phyloP scores from a whole-genome alignment of 2,888 invertebrate genomes.

The Eupelmus urozonus region DNA sequence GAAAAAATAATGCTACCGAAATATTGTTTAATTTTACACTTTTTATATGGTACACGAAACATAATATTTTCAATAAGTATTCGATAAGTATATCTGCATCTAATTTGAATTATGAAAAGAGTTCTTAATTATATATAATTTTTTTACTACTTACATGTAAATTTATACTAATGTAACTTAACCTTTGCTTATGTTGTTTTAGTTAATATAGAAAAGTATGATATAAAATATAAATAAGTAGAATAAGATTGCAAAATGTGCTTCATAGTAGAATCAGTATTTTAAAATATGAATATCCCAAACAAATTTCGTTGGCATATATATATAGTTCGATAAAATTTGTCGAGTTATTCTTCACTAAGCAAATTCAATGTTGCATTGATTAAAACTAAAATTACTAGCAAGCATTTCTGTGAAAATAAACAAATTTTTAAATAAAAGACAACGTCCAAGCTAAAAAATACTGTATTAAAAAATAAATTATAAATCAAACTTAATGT shows the following conservation, averaged over 20 bases:
- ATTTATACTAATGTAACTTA: not conserved
- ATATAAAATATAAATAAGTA: not conserved
- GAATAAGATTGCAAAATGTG: not conserved
- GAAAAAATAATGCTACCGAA: not conserved
- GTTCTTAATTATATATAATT: conserved; percentile 18
- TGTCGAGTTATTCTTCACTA: not conserved
- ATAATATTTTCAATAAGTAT: conserved; percentile 18
- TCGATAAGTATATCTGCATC: conserved; percentile 19
- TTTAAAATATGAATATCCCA: not conserved
- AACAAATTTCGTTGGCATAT: conserved; percentile 1
- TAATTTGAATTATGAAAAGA: conserved; percentile 23
- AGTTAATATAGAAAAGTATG: conserved; percentile 3
- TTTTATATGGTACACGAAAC: conserved; percentile 42
- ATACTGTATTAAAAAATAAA: no score
- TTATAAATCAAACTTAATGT: conserved; percentile 39
- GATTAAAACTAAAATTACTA: conserved; percentile 2
- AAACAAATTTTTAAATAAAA: no score
- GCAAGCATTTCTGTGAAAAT: no score
- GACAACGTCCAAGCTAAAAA: no score
- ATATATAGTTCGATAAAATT: not conserved
- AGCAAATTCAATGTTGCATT: not conserved
- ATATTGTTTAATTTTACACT: conserved; percentile 39
- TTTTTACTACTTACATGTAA: conserved; percentile 8
- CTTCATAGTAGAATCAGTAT: conserved; percentile 23
- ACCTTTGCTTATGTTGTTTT: not conserved